Evolutionary conservation across 2,888 invertebrate genomes (phyloP), one percentile per base, ranked within the genome.

Genomic region (Leptarthrus brevirostris): DNA sequence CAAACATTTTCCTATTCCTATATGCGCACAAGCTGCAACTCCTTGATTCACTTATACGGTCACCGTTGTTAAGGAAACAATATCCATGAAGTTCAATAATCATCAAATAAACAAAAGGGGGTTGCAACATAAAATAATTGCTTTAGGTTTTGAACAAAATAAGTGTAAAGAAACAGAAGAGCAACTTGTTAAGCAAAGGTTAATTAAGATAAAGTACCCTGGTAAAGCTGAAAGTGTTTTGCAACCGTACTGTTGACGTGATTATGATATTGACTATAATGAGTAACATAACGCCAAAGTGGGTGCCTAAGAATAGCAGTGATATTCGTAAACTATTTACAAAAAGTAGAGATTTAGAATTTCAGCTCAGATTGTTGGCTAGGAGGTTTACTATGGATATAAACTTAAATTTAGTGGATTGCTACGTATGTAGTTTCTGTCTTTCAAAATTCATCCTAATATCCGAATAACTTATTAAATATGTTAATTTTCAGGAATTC

Each of bases 371-470:
- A 10, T 79, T 81, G 71, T 80, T 84, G 64, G 82, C 82, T 16
- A 84, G 83, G 75, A 80, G 82, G 30, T 82, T 83, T 75, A 81
- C 83, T 66, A 83, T 82, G 73, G 81, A 83, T 80, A 82, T 84
- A 34, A 84, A 83, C 76, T 81, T 83, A 70, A 80, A 83, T 75
- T 82, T 84, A 40, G 81, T 82, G 18, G 83, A 81, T 78, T 83
- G 82, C 69, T 81, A 83, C 79, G 84, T 84, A 76, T 81, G 83
- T 75, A n/a, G 10, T 6, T 2, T 30, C 3, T 10, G n/a, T n/a
- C n/a, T n/a, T n/a, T n/a, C n/a, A n/a, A n/a, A n/a, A n/a, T n/a
- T n/a, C 12, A 20, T 54, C 14, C 0, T 40, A 18, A 20, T 54
- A 8, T 54, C 44, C 18, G 49, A 2, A 53, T 16, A 18, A 18